These are phyloP conservation scores for Butorides virescens DNA, from an alignment of 2,113 vertebrate species.

Conservation along the genomic window DNA sequence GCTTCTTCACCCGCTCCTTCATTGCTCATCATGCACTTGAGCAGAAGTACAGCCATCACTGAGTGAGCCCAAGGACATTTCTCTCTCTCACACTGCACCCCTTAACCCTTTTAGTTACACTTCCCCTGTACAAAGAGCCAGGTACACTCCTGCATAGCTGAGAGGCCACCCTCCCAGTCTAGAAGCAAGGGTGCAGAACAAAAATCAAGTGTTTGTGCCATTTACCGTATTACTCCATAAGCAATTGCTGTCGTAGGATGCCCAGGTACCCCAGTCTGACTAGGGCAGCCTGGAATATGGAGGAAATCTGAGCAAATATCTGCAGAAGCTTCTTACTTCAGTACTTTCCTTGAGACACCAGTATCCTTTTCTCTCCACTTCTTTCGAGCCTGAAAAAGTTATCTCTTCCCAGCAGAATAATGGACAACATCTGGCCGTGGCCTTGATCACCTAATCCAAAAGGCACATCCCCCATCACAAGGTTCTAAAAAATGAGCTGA, in stretches of 20 bases:
- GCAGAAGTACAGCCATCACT: not conserved
- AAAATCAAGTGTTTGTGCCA: not conserved
- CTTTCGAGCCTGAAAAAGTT: not conserved
- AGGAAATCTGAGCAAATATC: not conserved
- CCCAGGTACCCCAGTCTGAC: not conserved
- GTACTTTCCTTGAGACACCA: not conserved
- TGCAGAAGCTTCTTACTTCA: not conserved
- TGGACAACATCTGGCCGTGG: not conserved
- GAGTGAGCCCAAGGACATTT: not conserved
- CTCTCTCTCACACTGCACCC: not conserved
- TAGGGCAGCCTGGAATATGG: not conserved
- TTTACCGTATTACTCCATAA: not conserved
- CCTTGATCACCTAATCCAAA: not conserved
- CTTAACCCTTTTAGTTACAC: not conserved
- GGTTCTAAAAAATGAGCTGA: not conserved
- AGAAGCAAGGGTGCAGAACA: not conserved
- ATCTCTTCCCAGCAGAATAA: not conserved
- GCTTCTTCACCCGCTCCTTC: not conserved
- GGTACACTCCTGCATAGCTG: not conserved
- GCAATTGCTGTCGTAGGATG: not conserved
- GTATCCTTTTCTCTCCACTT: not conserved
- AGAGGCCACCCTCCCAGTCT: not conserved
- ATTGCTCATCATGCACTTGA: not conserved
- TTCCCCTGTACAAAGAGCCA: not conserved
- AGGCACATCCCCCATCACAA: not conserved